Evolutionary conservation across 1,140 invertebrate genomes (phyloP), one percentile per base, ranked within the genome.

Genomic region (Dinothrombium tinctorium): DNA sequence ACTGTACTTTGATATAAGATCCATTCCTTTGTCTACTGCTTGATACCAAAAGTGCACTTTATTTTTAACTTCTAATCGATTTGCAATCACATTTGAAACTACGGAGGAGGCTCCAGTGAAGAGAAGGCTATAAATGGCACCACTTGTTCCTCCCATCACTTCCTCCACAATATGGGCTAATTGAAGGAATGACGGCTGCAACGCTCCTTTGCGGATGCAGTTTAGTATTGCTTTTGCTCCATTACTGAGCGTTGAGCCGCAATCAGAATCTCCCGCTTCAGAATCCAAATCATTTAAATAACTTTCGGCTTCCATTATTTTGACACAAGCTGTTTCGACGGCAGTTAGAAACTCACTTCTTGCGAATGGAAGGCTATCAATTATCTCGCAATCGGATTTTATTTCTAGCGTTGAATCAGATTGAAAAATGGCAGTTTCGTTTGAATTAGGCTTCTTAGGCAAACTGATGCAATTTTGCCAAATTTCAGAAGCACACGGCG

Each of bases 241-340:
- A 39, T 64, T 60, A 33, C 63, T 63, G 11, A 79, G 55, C 0
- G 78, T 82, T 1, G 67, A 66, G 3, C 80, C 79, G 56, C 74
- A 78, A 51, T 84, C 79, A 0, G 76, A 76, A 54, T 84, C 80
- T 2, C 80, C 80, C 53, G 73, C 72, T 4, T 69, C 69, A 0
- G 63, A 66, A 53, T 84, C 79, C 12, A 83, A 53, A 20, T 59
- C 54, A 54, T 84, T 82, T 2, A 46, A 24, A 37, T 40, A 22
- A n/a, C 14, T 17, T 33, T 46, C 41, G 19, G 12, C 20, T 23
- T 31, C 26, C 1, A 33, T 14, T 11, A 40, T 4, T 14, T 6
- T 11, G 19, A 21, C 4, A 33, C 39, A 40, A 15, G 39, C 39
- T 7, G 7, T 20, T 5, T 14, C 17, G 4, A 40, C 5, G n/a